phyloP scores from a whole-genome alignment of 2,113 vertebrate species.

The Numenius arquata region DNA sequence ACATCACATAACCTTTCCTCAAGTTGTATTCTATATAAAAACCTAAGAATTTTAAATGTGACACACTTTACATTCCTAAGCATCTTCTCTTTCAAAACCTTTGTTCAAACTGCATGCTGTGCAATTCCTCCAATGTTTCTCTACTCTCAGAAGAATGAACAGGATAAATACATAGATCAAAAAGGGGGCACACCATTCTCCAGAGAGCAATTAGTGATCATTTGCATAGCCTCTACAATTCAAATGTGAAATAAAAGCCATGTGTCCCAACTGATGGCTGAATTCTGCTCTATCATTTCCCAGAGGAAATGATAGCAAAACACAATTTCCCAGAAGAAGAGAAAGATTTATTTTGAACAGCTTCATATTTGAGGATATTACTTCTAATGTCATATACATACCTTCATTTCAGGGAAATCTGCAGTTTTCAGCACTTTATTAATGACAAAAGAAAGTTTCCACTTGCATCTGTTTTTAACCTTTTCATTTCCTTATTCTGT shows the following conservation, averaged over 20 bases:
- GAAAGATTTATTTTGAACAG: neutral
- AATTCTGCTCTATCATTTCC: neutral
- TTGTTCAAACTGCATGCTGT: neutral
- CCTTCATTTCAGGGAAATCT: neutral
- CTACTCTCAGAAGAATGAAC: neutral
- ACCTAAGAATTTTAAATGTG: neutral
- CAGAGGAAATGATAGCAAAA: neutral
- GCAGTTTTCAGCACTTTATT: neutral
- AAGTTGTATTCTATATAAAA: neutral
- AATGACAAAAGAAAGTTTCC: neutral
- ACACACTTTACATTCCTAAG: neutral
- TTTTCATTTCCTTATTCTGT: neutral
- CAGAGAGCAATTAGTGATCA: conserved; percentile 46
- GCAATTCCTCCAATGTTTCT: neutral
- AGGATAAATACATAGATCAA: conserved; percentile 5
- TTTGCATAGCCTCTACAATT: conserved; percentile 22
- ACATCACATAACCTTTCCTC: neutral
- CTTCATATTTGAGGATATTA: neutral
- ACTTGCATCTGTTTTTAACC: neutral
- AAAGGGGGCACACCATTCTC: neutral
- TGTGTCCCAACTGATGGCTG: neutral
- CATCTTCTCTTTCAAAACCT: neutral
- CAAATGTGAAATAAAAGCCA: neutral
- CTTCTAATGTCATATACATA: neutral
- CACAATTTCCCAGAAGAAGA: neutral